phyloP scores from a whole-genome alignment of 2,888 invertebrate species.

The Neoascia interrupta region DNA sequence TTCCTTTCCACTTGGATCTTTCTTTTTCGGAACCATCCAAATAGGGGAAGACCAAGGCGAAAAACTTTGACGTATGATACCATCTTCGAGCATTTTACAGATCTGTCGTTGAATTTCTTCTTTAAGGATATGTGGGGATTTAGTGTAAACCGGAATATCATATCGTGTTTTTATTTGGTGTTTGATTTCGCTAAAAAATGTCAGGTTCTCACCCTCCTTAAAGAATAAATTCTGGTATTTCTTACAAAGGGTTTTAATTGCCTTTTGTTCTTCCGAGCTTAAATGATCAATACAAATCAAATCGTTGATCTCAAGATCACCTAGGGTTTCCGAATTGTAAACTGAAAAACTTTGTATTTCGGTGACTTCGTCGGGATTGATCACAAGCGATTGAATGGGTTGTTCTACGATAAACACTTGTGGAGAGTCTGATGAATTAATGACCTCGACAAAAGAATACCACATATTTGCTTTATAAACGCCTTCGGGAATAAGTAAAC shows the following conservation, averaged over 20 bases:
- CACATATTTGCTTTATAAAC: constrained; percentile 31
- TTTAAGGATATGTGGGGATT: constrained; percentile 23
- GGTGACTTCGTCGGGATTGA: background rate
- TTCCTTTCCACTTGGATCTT: constrained; percentile 5
- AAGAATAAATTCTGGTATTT: constrained; percentile 45
- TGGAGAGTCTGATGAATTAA: constrained; percentile 3
- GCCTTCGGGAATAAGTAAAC: constrained; percentile 42
- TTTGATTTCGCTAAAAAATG: constrained; percentile 42
- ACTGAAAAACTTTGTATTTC: constrained; percentile 23
- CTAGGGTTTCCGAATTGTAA: background rate
- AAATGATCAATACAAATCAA: constrained; percentile 11
- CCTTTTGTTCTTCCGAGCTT: constrained; percentile 5
- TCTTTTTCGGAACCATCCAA: too few relatives aligned
- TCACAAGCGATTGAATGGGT: constrained; percentile 28
- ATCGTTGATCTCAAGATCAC: background rate
- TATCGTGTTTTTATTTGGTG: constrained; percentile 22
- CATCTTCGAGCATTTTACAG: constrained; percentile 6
- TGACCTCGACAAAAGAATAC: constrained; percentile 41
- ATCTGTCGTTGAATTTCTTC: constrained; percentile 21
- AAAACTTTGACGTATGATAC: constrained; percentile 30
- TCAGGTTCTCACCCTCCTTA: constrained; percentile 26
- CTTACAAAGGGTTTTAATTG: background rate
- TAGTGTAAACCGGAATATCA: constrained; percentile 25
- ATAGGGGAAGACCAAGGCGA: too few relatives aligned
- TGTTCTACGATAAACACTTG: constrained; percentile 48